Evolutionary conservation across 1,140 invertebrate genomes (phyloP).

Genomic region (Patella vulgata): DNA sequence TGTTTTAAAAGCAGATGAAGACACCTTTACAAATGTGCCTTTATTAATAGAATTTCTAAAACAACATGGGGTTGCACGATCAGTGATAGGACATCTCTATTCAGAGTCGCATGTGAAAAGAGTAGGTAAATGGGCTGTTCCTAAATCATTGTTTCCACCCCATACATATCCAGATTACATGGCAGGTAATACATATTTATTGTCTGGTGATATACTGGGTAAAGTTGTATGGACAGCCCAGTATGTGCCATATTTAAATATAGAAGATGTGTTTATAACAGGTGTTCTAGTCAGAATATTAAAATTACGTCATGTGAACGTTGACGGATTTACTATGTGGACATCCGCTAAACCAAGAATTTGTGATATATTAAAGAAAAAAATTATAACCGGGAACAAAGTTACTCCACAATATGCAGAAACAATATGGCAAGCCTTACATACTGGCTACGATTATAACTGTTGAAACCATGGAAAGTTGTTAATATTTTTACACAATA

Average conservation of each 20-base stretch:
- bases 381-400: conserved; percentile 5
- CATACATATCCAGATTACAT: conserved; percentile 50
- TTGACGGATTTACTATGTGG: conserved; percentile 11
- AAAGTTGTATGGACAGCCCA: conserved; percentile 44
- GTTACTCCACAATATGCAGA: conserved; percentile 3
- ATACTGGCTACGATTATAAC: not conserved
- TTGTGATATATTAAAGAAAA: conserved; percentile 1
- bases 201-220: conserved; percentile 50
- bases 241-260: conserved; percentile 37
- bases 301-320: conserved; percentile 15
- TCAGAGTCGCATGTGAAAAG: conserved; percentile 1
- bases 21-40: conserved; percentile 82
- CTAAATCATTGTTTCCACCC: conserved; percentile 22
- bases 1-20: conserved; percentile 89
- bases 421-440: conserved; percentile 11
- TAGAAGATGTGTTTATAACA: conserved; percentile 65
- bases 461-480: too few species aligned
- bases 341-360: not conserved
- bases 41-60: conserved; percentile 18
- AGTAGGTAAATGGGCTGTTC: conserved; percentile 20
- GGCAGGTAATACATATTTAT: conserved; percentile 58
- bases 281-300: conserved; percentile 34
- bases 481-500: too few species aligned
- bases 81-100: conserved; percentile 13
- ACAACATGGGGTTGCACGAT: too few species aligned